Conservation (phyloP, 2,113 vertebrate species). For the Corvus hawaiiensis region DNA sequence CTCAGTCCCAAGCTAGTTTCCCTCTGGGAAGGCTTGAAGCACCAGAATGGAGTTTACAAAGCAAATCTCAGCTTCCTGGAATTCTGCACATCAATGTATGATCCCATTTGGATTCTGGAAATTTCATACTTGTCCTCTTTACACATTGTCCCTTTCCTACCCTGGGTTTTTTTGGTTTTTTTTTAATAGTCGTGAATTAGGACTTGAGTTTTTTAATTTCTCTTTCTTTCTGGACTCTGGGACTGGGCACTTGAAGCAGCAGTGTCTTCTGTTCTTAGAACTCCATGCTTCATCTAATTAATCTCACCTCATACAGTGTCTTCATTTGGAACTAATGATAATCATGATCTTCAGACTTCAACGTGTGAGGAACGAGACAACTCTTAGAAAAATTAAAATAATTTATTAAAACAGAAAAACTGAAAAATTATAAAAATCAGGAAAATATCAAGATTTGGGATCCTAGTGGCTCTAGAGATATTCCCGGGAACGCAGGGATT, state of each 20-base stretch:
- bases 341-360: neutral
- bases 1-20: neutral
- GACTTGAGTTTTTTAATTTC: neutral
- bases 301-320: neutral
- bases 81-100: fast-evolving
- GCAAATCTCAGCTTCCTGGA: neutral
- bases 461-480: too few species aligned
- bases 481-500: too few species aligned
- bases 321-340: neutral
- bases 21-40: neutral
- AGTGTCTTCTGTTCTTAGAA: neutral
- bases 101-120: neutral
- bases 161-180: neutral
- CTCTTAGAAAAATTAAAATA: too few species aligned
- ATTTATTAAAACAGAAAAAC: too few species aligned
- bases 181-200: neutral
- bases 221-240: neutral
- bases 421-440: too few species aligned
- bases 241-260: neutral
- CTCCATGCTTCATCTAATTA: neutral
- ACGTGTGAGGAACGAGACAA: too few species aligned
- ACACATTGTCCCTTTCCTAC: neutral
- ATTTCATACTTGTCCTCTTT: neutral
- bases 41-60: neutral
- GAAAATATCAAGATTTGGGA: too few species aligned